Conservation (phyloP, 1,140 invertebrate species). For the Brachionus rotundiformis region DNA sequence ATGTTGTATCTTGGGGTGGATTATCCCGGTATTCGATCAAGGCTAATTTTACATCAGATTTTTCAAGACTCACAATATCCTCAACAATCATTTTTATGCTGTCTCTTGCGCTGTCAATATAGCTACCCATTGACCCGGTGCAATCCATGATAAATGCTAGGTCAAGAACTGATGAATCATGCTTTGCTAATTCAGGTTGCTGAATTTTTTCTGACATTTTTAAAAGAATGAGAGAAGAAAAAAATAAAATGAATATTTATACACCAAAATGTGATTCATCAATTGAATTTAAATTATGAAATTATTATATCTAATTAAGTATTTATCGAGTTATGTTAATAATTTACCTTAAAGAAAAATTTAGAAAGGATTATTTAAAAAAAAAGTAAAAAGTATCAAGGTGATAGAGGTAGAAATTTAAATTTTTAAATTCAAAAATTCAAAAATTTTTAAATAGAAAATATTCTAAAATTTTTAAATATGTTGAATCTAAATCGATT, state of each 20-base stretch:
- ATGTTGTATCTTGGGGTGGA: constrained; percentile 56
- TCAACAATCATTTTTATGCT: constrained; percentile 59
- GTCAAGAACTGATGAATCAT: constrained; percentile 54
- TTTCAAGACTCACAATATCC: constrained; percentile 57
- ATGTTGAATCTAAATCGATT: too few species aligned
- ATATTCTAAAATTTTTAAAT: too few species aligned
- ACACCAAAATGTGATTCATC: neutral
- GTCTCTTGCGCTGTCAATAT: constrained; percentile 56
- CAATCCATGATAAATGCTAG: constrained; percentile 59
- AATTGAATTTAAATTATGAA: neutral
- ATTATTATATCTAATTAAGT: neutral
- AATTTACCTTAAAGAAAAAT: neutral
- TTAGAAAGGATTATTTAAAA: too few species aligned
- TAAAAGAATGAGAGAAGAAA: neutral
- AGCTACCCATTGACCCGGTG: constrained; percentile 58
- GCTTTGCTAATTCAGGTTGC: constrained; percentile 20
- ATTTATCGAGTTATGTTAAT: too few species aligned
- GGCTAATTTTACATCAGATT: constrained; percentile 57
- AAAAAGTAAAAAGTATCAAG: too few species aligned
- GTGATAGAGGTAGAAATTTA: too few species aligned
- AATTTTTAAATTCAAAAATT: too few species aligned
- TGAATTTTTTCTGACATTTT: constrained; percentile 21
- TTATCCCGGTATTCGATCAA: constrained; percentile 60
- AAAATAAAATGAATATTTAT: neutral
- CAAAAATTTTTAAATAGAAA: too few species aligned